A percentile compares a stretch with the other conserved stretches of the same genome.
phyloP scores from a whole-genome alignment of 2,113 vertebrate genomes.

The Enhydra lutris region DNA sequence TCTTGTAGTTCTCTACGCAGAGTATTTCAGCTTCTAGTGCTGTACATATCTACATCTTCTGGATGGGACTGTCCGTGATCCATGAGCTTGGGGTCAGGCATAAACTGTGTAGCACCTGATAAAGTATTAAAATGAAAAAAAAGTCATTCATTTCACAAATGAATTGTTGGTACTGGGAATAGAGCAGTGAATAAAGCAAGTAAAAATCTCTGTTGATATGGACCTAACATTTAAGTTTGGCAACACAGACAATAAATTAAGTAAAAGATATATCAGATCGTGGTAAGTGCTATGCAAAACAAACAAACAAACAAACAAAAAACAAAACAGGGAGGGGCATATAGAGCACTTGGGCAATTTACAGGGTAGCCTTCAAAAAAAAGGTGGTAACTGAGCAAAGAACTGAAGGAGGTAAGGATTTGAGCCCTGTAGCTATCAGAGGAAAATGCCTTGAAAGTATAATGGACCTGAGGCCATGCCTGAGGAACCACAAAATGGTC shows the following conservation, averaged over 20 bases:
- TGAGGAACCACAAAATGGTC: background rate
- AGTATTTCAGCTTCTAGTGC: conserved; percentile 88
- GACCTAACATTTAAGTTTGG: background rate
- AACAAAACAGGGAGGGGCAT: background rate
- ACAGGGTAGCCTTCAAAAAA: background rate
- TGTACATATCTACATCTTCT: conserved; percentile 93
- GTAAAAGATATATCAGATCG: background rate
- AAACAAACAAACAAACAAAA: background rate
- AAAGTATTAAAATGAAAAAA: conserved; percentile 65
- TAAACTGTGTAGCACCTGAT: conserved; percentile 79
- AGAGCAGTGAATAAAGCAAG: background rate
- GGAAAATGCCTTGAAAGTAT: background rate
- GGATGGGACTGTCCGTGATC: conserved; percentile 92
- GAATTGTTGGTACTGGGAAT: background rate
- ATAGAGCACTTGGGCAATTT: background rate
- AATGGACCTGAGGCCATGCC: background rate
- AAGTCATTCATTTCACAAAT: conserved; percentile 20
- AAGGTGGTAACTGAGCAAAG: conserved; percentile 4
- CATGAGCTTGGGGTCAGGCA: conserved; percentile 85
- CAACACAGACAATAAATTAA: background rate
- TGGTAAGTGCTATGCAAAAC: background rate
- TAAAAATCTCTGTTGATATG: conserved; percentile 13
- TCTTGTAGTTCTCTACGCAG: conserved; percentile 41
- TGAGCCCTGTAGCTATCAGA: background rate
- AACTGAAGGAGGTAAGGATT: background rate